A percentile compares a stretch with the other conserved stretches of the same genome.
Evolutionary conservation across 2,797 vertebrate species (phyloP).

Genomic region (Danio aesculapii): DNA sequence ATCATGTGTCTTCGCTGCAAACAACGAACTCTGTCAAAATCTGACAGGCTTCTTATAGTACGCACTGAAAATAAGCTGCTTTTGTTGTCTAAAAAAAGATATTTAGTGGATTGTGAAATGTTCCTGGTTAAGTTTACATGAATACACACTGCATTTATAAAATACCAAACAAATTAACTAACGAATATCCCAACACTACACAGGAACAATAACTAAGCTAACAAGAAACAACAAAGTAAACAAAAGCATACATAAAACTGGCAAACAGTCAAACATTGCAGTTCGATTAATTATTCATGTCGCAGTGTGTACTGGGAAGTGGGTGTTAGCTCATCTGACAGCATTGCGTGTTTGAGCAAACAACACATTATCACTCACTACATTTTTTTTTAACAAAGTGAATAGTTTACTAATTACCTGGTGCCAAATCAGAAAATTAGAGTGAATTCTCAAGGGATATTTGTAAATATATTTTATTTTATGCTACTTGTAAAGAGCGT

Average conservation of each 20-base stretch:
- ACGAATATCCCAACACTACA: too few relatives aligned
- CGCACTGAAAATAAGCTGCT: not conserved
- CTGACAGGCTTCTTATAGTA: not conserved
- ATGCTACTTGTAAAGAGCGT: too few relatives aligned
- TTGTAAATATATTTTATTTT: not conserved
- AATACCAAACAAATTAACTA: too few relatives aligned
- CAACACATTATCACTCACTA: not conserved
- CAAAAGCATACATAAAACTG: constrained; percentile 12
- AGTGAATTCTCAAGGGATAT: not conserved
- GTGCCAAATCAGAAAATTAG: not conserved
- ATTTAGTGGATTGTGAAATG: too few relatives aligned
- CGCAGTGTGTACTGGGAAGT: not conserved
- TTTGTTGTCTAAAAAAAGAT: not conserved
- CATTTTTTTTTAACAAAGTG: not conserved
- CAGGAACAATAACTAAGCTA: not conserved
- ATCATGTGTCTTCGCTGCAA: constrained; percentile 1
- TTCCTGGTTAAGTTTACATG: too few relatives aligned
- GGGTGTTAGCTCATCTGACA: not conserved
- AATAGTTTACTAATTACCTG: not conserved
- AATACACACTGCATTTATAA: too few relatives aligned
- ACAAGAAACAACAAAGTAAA: not conserved
- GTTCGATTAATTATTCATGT: not conserved
- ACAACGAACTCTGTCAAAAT: constrained; percentile 16
- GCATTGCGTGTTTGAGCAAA: not conserved
- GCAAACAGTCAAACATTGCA: constrained; percentile 12